These are phyloP conservation scores for Eira barbara DNA, from an alignment of 2,113 vertebrate species.

Conservation along the genomic window DNA sequence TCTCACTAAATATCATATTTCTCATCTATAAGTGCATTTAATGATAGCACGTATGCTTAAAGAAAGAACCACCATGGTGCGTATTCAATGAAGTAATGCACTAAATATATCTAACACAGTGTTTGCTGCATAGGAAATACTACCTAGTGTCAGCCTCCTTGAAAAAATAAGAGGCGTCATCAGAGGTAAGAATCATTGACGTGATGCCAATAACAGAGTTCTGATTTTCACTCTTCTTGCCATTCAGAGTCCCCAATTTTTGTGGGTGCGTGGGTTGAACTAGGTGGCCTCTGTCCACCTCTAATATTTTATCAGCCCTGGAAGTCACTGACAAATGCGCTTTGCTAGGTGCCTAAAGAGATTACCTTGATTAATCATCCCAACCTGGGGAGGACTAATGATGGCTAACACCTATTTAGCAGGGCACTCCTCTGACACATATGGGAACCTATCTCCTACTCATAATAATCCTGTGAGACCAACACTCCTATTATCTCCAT, in stretches of 20 bases:
- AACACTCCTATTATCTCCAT: not conserved
- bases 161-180: not conserved
- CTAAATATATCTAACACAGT: not conserved
- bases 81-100: not conserved
- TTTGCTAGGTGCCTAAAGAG: not conserved
- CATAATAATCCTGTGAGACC: not conserved
- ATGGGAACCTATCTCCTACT: not conserved
- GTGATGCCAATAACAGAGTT: not conserved
- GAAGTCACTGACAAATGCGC: not conserved
- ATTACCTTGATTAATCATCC: not conserved
- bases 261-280: not conserved
- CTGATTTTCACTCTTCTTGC: not conserved
- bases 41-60: not conserved
- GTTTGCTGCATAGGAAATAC: not conserved
- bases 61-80: not conserved
- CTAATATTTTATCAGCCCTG: not conserved
- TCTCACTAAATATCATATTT: not conserved
- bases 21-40: not conserved
- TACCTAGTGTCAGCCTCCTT: not conserved
- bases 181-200: not conserved
- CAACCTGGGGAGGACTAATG: not conserved
- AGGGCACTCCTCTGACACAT: not conserved
- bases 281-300: not conserved
- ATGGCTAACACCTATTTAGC: not conserved
- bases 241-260: not conserved